These are phyloP conservation scores for Tringa solitaria DNA, from an alignment of 2,113 vertebrate species.

Conservation along the genomic window DNA sequence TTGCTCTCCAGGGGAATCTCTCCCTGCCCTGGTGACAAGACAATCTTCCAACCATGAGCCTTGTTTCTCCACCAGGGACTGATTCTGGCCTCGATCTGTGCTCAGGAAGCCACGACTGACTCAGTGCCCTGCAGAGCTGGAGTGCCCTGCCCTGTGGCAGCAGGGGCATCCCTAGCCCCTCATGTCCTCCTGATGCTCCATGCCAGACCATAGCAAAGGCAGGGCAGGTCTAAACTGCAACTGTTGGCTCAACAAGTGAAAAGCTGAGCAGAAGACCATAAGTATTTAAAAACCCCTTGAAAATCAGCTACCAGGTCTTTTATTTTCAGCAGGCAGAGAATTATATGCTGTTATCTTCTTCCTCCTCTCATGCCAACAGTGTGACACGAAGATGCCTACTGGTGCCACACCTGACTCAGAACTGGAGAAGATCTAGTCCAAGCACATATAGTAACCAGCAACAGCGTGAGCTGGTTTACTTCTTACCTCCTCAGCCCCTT, in stretches of 20 bases:
- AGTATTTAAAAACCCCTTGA: not conserved
- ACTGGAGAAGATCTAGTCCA: not conserved
- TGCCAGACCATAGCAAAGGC: not conserved
- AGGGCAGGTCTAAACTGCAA: not conserved
- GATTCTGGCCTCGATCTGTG: not conserved
- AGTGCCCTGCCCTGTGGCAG: not conserved
- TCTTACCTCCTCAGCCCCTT: not conserved
- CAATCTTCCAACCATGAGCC: not conserved
- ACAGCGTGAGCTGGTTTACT: not conserved
- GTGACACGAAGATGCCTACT: not conserved
- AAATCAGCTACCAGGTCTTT: not conserved
- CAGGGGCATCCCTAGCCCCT: not conserved
- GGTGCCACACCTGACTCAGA: not conserved
- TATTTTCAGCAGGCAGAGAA: not conserved
- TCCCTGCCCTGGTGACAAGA: not conserved
- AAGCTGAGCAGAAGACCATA: not conserved
- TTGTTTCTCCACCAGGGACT: not conserved
- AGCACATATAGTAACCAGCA: not conserved
- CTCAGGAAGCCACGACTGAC: fast-evolving
- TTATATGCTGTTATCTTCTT: not conserved
- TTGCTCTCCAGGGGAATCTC: not conserved
- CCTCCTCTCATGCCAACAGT: not conserved
- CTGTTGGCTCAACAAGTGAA: not conserved
- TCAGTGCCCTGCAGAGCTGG: not conserved
- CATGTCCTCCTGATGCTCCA: not conserved